Evolutionary conservation across 2,888 invertebrate species (phyloP).

Genomic region (Griposia aprilina): DNA sequence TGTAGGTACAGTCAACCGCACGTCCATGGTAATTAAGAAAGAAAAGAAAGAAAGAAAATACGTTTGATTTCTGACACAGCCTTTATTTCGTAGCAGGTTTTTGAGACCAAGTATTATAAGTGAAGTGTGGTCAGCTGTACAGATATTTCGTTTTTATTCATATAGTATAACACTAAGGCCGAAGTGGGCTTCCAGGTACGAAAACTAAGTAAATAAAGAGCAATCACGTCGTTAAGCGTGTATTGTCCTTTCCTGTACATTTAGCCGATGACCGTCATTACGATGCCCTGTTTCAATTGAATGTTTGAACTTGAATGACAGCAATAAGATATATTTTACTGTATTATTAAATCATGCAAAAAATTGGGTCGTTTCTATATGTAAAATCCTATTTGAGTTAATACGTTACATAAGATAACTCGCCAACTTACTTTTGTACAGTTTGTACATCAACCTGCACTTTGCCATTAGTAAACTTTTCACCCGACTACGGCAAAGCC

Average conservation of each 20-base stretch:
- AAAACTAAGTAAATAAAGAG: background rate
- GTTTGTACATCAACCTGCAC: background rate
- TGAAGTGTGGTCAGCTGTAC: background rate
- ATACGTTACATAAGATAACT: background rate
- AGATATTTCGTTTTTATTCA: conserved; percentile 1
- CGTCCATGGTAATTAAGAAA: background rate
- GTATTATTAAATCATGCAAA: background rate
- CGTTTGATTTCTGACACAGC: background rate
- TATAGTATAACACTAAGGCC: background rate
- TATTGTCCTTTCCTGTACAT: conserved; percentile 17
- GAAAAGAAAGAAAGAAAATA: no score
- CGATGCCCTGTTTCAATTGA: background rate
- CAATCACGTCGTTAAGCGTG: conserved; percentile 16
- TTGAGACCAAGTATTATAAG: background rate
- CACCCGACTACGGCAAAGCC: no score
- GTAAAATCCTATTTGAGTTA: background rate
- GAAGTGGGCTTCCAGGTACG: conserved; percentile 2
- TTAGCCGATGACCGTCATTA: background rate
- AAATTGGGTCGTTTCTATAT: background rate
- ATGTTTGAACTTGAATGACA: background rate
- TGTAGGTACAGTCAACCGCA: conserved; percentile 3
- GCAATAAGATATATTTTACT: background rate
- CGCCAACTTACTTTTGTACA: background rate
- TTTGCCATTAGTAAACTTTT: background rate
- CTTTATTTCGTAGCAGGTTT: conserved; percentile 20